Conservation (phyloP, 2,797 vertebrate genomes). For the Chaetodon trifasciatus region DNA sequence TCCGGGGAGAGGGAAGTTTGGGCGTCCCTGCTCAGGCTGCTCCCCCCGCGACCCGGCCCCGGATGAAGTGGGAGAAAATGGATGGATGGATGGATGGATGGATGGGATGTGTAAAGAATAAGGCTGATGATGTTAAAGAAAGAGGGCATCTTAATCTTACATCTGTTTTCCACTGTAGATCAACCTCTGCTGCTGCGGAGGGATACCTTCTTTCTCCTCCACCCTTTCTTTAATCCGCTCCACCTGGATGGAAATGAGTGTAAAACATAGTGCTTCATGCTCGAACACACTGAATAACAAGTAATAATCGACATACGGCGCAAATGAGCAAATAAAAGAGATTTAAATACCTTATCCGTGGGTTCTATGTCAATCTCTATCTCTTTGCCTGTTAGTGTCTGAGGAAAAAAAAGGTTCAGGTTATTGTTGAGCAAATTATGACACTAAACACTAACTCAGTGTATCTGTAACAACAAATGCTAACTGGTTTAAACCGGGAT, state of each 20-base stretch:
- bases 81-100: too few relatives aligned
- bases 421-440: neutral
- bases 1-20: too few relatives aligned
- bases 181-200: slow-evolving; percentile 94
- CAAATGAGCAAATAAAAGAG: neutral
- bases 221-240: slow-evolving; percentile 96
- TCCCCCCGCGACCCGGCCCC: too few relatives aligned
- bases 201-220: slow-evolving; percentile 96
- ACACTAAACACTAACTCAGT: neutral
- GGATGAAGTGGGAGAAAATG: too few relatives aligned
- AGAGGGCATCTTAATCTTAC: slow-evolving; percentile 72
- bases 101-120: too few relatives aligned
- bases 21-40: too few relatives aligned
- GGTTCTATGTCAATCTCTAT: slow-evolving; percentile 97
- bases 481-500: slow-evolving; percentile 9
- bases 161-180: slow-evolving; percentile 98
- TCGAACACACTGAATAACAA: neutral
- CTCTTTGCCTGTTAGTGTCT: slow-evolving; percentile 96
- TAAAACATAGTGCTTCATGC: neutral
- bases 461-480: neutral
- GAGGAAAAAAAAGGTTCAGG: neutral
- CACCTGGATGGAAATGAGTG: slow-evolving; percentile 81
- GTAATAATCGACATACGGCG: neutral
- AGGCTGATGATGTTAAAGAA: neutral
- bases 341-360: slow-evolving; percentile 90